Base-by-base conservation (phyloP, 2,797 vertebrate species). In the Erethizon dorsatum region DNA sequence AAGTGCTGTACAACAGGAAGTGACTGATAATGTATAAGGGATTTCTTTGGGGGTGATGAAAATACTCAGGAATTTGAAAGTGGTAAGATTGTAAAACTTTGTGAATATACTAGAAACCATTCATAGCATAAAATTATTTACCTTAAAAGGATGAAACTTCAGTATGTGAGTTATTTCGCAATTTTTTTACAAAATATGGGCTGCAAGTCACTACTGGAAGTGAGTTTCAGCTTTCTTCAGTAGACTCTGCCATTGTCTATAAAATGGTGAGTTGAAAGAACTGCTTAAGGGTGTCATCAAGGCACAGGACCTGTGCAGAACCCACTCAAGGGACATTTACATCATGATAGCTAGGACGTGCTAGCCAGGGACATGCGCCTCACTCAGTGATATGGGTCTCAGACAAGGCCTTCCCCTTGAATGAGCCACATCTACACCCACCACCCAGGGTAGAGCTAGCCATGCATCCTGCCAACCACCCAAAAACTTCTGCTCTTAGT, bases 31-130 rank as follows among this genome's bases (percentile, higher is more conserved):
- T 18, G 18, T 52, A 41, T 8, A 57, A 0, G 47, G 57, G 12
- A 22, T 83, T 33, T 71, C 37, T 86, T 63, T 33, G 5, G 56
- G 31, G 5, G 9, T 73, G 14, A 94, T 69, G 17, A 86, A 90
- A 94, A 57, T 28, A 54, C 54, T 95, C 80, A 77, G 77, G 63
- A 86, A 94, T 95, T 91, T 63, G 37, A 91, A 28, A 71, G 31
- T 59, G 50, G 20, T 41, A 26, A 84, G 37, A 52, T 6, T 89
- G 20, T 15, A 63, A 82, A 95, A 71, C 28, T 14, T 82, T 71
- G 52, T 52, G 50, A 75, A 67, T 79, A 78, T 52, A 93, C 82
- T 75, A 63, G 89, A 96, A 94, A 24, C 37, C 45, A 63, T n/a
- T 61, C 57, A 47, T 1, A 37, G 57, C 52, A 57, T 0, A 45